A percentile compares a stretch with the other conserved stretches of the same genome.
phyloP scores from a whole-genome alignment of 1,140 invertebrate genomes.

The Spodoptera frugiperda region DNA sequence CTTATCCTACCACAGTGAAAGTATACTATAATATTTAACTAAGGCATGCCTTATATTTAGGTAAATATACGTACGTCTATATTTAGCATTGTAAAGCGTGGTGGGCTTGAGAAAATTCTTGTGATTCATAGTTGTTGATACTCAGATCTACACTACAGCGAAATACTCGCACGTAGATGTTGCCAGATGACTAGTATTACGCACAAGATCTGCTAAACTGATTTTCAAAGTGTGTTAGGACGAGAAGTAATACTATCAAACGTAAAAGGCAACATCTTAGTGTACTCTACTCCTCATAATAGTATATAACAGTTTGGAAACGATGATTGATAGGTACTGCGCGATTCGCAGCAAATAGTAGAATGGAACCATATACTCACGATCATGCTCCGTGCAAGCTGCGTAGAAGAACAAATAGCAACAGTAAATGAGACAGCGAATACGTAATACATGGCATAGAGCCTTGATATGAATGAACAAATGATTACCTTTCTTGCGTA shows the following conservation, averaged over 20 bases:
- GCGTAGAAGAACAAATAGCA: slow-evolving; percentile 87
- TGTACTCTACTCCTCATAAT: slow-evolving; percentile 44
- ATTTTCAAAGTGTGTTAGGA: neutral
- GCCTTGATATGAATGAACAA: slow-evolving; percentile 60
- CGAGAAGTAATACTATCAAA: neutral
- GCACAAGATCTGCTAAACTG: slow-evolving; percentile 28
- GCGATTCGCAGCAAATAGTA: slow-evolving; percentile 39
- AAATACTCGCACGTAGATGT: slow-evolving; percentile 62
- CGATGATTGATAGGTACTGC: slow-evolving; percentile 25
- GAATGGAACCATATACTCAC: slow-evolving; percentile 88
- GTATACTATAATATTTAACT: slow-evolving; percentile 42
- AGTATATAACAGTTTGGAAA: slow-evolving; percentile 15
- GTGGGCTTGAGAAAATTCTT: slow-evolving; percentile 55
- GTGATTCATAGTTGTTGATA: slow-evolving; percentile 50
- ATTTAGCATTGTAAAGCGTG: slow-evolving; percentile 60
- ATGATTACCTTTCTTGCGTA: slow-evolving; percentile 55
- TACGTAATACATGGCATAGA: slow-evolving; percentile 53
- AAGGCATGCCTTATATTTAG: slow-evolving; percentile 57
- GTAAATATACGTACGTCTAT: slow-evolving; percentile 47
- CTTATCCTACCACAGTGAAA: slow-evolving; percentile 3
- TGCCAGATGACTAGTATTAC: slow-evolving; percentile 48
- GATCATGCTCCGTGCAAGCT: slow-evolving; percentile 94
- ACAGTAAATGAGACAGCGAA: slow-evolving; percentile 83
- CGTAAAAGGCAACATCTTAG: slow-evolving; percentile 66
- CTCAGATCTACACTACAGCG: slow-evolving; percentile 52